phyloP scores from a whole-genome alignment of 2,113 vertebrate species.

The Vulpes vulpes region DNA sequence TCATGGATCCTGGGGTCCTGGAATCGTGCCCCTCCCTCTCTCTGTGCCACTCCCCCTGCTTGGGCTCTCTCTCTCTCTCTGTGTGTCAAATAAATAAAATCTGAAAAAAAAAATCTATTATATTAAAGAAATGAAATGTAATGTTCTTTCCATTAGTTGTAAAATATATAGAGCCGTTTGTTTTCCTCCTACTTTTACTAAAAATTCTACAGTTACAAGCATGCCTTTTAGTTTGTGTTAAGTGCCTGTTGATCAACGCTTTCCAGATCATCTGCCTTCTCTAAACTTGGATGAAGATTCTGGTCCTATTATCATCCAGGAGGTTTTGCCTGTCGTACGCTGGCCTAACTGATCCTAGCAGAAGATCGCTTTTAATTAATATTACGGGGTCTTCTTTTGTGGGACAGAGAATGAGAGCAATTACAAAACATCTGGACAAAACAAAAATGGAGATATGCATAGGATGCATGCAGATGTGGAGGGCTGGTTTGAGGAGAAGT shows the following conservation, averaged over 20 bases:
- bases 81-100: no score
- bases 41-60: no score
- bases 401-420: background rate
- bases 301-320: background rate
- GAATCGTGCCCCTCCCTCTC: no score
- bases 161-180: background rate
- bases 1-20: no score
- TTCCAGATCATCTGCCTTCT: background rate
- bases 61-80: no score
- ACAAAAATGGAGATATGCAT: background rate
- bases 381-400: background rate
- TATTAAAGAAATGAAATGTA: background rate
- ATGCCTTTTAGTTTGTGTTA: background rate
- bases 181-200: background rate
- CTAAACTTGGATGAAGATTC: background rate
- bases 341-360: background rate
- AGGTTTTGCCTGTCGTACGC: background rate
- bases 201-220: background rate
- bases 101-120: no score
- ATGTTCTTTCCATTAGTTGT: background rate
- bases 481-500: background rate
- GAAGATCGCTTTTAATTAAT: conserved; percentile 38
- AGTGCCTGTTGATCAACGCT: background rate
- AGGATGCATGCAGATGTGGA: background rate
- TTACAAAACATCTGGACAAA: conserved; percentile 69